Percentiles rank a stretch among this genome's conserved stretches.
phyloP scores from a whole-genome alignment of 2,888 invertebrate genomes.

The Eudasyphora cyanicolor region DNA sequence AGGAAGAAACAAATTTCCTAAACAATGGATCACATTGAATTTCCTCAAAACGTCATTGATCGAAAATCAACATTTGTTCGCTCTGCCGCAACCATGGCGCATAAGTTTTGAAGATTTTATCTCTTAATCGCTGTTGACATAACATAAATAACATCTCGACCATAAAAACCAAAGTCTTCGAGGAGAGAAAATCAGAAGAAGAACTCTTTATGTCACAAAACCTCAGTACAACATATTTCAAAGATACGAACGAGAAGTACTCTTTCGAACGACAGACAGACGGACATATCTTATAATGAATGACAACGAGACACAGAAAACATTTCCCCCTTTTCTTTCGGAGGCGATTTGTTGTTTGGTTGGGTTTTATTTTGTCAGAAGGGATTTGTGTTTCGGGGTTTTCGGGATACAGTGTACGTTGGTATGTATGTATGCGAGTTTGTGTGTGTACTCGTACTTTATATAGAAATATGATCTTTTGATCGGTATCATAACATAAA shows the following conservation, averaged over 20 bases:
- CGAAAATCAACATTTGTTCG: constrained; percentile 25
- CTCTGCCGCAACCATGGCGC: constrained; percentile 17
- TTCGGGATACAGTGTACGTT: too few species aligned
- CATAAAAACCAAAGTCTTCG: constrained; percentile 33
- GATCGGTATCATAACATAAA: constrained; percentile 67
- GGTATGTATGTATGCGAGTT: background rate
- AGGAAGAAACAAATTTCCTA: too few species aligned
- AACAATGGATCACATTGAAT: constrained; percentile 31
- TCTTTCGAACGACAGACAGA: too few species aligned
- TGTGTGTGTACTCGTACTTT: background rate
- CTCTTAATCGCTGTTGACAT: constrained; percentile 63
- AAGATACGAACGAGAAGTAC: too few species aligned
- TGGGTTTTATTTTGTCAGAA: constrained; percentile 41
- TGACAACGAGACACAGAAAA: constrained; percentile 39
- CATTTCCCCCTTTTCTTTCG: constrained; percentile 48
- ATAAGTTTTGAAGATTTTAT: constrained; percentile 55
- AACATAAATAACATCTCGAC: constrained; percentile 61
- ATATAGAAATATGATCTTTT: constrained; percentile 62
- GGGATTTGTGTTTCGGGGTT: constrained; percentile 51
- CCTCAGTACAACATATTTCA: constrained; percentile 47
- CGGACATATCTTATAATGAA: too few species aligned
- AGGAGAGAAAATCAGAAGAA: too few species aligned
- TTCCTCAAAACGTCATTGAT: constrained; percentile 33
- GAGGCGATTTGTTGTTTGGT: constrained; percentile 44
- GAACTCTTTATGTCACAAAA: constrained; percentile 60